phyloP scores from a whole-genome alignment of 2,888 invertebrate species.

The Cordilura impudica region DNA sequence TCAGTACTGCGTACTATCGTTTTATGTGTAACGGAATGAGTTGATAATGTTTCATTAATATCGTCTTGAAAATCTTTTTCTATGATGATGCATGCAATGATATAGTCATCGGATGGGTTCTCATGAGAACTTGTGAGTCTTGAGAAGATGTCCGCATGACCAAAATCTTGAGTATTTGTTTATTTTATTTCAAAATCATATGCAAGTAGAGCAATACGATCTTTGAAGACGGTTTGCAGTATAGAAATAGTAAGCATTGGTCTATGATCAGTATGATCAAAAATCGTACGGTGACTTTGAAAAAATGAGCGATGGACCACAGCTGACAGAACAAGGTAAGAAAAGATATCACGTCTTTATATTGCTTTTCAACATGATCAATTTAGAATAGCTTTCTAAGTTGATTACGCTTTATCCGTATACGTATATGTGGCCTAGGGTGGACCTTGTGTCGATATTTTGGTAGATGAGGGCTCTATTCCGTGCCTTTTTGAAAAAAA shows the following conservation, averaged over 20 bases:
- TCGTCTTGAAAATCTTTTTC: not conserved
- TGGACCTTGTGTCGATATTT: too few relatives aligned
- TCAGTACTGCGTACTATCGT: conserved; percentile 8
- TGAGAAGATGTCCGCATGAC: conserved; percentile 61
- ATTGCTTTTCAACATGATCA: too few relatives aligned
- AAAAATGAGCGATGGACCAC: conserved; percentile 85
- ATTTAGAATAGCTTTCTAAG: too few relatives aligned
- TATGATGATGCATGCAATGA: conserved; percentile 18
- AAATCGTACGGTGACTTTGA: too few relatives aligned
- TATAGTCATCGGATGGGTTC: conserved; percentile 32
- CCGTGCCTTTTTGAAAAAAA: too few relatives aligned
- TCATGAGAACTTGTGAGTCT: conserved; percentile 51
- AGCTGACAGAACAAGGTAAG: conserved; percentile 82
- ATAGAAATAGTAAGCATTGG: too few relatives aligned
- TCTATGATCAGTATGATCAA: too few relatives aligned
- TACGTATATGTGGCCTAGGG: too few relatives aligned
- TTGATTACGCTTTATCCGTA: too few relatives aligned
- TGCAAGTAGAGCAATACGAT: conserved; percentile 36
- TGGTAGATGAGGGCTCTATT: too few relatives aligned
- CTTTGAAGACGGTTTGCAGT: too few relatives aligned
- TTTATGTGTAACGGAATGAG: not conserved
- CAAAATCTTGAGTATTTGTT: conserved; percentile 55
- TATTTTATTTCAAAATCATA: conserved; percentile 63
- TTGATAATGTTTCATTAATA: conserved; percentile 7
- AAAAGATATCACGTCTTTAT: too few relatives aligned